Conservation (phyloP, 2,113 vertebrate species). For the Apus apus region DNA sequence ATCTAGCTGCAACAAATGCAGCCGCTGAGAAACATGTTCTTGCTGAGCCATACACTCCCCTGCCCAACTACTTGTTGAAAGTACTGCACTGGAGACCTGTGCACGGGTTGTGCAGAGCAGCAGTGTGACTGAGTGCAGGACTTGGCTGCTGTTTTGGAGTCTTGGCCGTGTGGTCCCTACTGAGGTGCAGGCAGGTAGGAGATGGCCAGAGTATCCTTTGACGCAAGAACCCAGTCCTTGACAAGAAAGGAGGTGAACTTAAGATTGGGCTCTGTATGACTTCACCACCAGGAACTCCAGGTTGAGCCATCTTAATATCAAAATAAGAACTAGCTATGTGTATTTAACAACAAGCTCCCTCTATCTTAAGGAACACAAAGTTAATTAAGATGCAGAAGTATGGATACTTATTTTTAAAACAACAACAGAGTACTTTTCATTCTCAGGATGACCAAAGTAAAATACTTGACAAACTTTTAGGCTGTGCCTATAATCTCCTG, state of each 20-base stretch:
- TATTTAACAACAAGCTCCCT: not conserved
- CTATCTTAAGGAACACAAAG: not conserved
- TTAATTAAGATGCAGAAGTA: not conserved
- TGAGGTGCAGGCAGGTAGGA: not conserved
- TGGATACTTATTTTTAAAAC: no score
- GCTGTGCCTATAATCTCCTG: not conserved
- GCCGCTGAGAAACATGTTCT: accelerated
- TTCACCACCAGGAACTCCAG: not conserved
- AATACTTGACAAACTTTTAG: not conserved
- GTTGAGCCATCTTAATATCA: not conserved
- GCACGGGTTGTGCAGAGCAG: not conserved
- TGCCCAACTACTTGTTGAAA: not conserved
- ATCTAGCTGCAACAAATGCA: not conserved
- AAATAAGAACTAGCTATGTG: not conserved
- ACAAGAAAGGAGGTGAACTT: not conserved
- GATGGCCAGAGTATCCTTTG: not conserved
- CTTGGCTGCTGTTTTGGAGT: not conserved
- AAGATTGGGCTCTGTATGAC: not conserved
- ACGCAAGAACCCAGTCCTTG: not conserved
- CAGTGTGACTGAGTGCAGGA: not conserved
- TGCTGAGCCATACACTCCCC: not conserved
- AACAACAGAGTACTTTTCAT: not conserved
- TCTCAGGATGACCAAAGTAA: not conserved
- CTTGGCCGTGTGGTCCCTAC: not conserved
- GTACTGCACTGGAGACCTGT: not conserved